Evolutionary conservation across 2,888 invertebrate genomes (phyloP).

Genomic region (Conomelus anceps): DNA sequence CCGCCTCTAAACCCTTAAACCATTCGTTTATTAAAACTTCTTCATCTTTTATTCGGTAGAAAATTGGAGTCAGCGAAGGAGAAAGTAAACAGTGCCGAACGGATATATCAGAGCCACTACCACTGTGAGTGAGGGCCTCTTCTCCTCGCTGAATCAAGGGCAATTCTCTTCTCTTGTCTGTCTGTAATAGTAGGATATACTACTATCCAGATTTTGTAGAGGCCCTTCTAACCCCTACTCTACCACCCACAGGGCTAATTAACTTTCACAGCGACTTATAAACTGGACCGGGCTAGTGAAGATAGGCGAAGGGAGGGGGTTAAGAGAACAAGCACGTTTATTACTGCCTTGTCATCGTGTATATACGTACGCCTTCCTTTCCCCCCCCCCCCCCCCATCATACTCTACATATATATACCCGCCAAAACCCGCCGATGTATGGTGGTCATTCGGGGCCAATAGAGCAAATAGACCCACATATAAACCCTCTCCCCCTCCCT

Average conservation of each 20-base stretch:
- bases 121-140: not conserved
- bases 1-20: slow-evolving; percentile 36
- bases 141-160: too few species aligned
- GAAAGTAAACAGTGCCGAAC: slow-evolving; percentile 38
- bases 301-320: not conserved
- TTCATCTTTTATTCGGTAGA: slow-evolving; percentile 42
- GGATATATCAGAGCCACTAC: slow-evolving; percentile 17
- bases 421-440: not conserved
- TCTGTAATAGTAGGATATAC: not conserved
- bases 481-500: not conserved
- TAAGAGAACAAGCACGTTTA: not conserved
- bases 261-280: slow-evolving; percentile 9
- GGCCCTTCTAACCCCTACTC: not conserved
- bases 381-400: too few species aligned
- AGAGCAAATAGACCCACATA: not conserved
- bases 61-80: slow-evolving; percentile 40
- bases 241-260: slow-evolving; percentile 1
- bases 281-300: not conserved
- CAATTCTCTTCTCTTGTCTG: slow-evolving; percentile 8
- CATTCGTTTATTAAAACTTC: slow-evolving; percentile 41
- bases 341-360: not conserved
- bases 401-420: not conserved
- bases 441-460: not conserved
- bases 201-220: slow-evolving; percentile 1
- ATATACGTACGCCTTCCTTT: not conserved